These are phyloP conservation scores for Synanthedon formicaeformis DNA, from an alignment of 2,888 invertebrate species.

Conservation along the genomic window DNA sequence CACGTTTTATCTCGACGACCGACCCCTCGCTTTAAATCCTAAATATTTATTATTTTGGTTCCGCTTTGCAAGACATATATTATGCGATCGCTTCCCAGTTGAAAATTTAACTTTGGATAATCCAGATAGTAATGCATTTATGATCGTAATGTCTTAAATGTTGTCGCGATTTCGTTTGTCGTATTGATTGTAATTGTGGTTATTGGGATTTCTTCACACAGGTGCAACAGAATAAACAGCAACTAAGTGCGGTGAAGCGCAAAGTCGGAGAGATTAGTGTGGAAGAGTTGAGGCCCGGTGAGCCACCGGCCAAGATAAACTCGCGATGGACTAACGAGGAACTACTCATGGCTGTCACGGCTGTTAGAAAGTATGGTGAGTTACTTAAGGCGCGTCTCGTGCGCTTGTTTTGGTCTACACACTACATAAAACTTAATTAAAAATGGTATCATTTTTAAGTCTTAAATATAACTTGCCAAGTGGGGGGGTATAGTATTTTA, in stretches of 20 bases:
- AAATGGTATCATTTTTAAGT: no score
- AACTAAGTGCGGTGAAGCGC: conserved; percentile 86
- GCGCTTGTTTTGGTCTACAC: no score
- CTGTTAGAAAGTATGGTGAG: conserved; percentile 85
- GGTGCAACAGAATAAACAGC: conserved; percentile 96
- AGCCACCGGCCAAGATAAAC: conserved; percentile 79
- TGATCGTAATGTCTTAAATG: not conserved
- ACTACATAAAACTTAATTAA: no score
- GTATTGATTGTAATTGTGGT: not conserved
- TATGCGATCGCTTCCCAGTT: not conserved
- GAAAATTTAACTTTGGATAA: conserved; percentile 39
- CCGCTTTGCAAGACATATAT: not conserved
- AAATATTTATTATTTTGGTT: conserved; percentile 14
- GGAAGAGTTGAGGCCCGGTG: conserved; percentile 73
- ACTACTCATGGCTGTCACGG: conserved; percentile 89
- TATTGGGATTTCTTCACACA: conserved; percentile 29
- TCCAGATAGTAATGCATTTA: conserved; percentile 55
- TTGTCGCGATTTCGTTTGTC: not conserved
- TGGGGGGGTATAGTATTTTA: no score
- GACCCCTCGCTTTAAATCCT: conserved; percentile 12
- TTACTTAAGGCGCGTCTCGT: no score
- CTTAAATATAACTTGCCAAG: no score
- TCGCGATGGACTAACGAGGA: conserved; percentile 95
- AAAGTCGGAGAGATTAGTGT: conserved; percentile 74
- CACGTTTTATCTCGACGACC: conserved; percentile 8